phyloP scores from a whole-genome alignment of 2,797 vertebrate species.

The Myripristis jacobus region DNA sequence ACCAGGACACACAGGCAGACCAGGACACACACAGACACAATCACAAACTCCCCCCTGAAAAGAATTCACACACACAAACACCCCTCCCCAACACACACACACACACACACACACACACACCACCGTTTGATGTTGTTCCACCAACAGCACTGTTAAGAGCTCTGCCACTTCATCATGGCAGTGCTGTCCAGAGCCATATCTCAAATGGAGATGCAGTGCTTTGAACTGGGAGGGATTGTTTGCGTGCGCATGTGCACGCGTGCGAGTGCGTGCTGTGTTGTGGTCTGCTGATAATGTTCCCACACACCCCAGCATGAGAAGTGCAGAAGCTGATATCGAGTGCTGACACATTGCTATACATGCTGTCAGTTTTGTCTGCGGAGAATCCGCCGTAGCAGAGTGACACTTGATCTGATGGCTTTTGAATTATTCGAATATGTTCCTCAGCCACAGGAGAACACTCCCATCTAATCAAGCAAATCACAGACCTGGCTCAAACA shows the following conservation, averaged over 20 bases:
- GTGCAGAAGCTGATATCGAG: slow-evolving; percentile 64
- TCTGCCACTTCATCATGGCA: slow-evolving; percentile 50
- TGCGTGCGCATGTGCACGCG: not conserved
- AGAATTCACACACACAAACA: not conserved
- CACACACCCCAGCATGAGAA: slow-evolving; percentile 39
- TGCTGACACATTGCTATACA: slow-evolving; percentile 55
- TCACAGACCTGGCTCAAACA: not conserved
- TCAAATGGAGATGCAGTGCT: not conserved
- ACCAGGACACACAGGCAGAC: slow-evolving; percentile 22
- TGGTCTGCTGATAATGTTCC: slow-evolving; percentile 62
- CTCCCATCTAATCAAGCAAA: slow-evolving; percentile 20
- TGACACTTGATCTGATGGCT: slow-evolving; percentile 58
- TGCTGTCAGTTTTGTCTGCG: slow-evolving; percentile 45
- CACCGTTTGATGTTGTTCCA: not conserved
- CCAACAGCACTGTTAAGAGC: slow-evolving; percentile 26
- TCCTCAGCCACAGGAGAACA: slow-evolving; percentile 2
- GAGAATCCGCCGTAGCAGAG: slow-evolving; percentile 35
- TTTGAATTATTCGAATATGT: slow-evolving; percentile 27
- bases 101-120: slow-evolving; percentile 5
- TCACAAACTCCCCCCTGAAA: not conserved
- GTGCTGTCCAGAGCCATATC: slow-evolving; percentile 36
- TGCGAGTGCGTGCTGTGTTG: slow-evolving; percentile 19
- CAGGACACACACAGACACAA: slow-evolving; percentile 17
- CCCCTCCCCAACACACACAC: slow-evolving; percentile 30
- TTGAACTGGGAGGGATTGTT: not conserved